Evolutionary conservation across 1,140 invertebrate genomes (phyloP).

Genomic region (Ridgeia piscesae): DNA sequence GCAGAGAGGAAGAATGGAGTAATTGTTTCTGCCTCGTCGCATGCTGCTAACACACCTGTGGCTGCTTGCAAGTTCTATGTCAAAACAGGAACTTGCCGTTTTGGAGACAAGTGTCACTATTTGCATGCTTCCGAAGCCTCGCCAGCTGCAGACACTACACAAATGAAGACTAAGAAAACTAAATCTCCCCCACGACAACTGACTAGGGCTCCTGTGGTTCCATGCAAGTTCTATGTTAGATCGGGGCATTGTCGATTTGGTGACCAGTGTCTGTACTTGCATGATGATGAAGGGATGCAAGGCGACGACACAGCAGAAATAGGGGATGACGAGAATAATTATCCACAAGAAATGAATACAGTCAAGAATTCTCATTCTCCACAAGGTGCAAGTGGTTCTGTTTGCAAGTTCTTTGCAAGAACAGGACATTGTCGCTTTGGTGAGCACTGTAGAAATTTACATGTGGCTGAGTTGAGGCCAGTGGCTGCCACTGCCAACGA

Average conservation of each 20-base stretch:
- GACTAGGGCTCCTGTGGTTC: neutral
- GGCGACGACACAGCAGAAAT: neutral
- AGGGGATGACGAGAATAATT: neutral
- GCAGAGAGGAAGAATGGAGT: neutral
- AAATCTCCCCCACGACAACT: neutral
- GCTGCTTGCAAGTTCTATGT: slow-evolving; percentile 30
- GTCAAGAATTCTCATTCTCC: no score
- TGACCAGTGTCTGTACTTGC: slow-evolving; percentile 33
- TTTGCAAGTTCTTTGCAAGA: no score
- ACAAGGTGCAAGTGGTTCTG: neutral
- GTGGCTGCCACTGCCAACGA: neutral
- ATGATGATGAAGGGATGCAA: slow-evolving; percentile 17
- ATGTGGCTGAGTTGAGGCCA: neutral
- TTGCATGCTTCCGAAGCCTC: neutral
- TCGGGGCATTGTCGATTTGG: slow-evolving; percentile 32
- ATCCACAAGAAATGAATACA: neutral
- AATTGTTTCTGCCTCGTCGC: neutral
- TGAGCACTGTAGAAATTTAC: neutral
- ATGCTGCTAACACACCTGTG: neutral
- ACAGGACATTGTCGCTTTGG: neutral
- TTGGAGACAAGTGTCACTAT: neutral
- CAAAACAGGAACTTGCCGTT: slow-evolving; percentile 1
- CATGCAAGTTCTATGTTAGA: slow-evolving; percentile 31
- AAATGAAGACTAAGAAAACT: neutral
- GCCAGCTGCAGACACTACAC: neutral